Evolutionary conservation across 2,113 vertebrate species (phyloP).

Genomic region (Seriola aureovittata): DNA sequence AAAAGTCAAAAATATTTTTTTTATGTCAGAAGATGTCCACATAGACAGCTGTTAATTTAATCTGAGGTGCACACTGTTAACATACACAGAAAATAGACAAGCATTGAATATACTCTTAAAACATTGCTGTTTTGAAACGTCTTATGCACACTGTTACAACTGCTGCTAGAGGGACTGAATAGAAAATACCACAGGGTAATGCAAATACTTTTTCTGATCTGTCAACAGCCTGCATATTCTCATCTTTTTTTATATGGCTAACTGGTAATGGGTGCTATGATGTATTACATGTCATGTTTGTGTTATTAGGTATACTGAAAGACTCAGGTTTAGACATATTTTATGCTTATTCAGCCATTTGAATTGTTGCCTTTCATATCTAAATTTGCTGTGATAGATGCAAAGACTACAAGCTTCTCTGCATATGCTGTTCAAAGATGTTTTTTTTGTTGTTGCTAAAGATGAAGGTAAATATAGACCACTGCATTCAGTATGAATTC

Average conservation of each 20-base stretch:
- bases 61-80: not conserved
- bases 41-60: not conserved
- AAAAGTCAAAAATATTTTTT: not conserved
- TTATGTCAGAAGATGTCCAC: not conserved
- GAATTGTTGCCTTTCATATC: conserved; percentile 93
- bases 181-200: conserved; percentile 72
- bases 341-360: conserved; percentile 98
- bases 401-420: conserved; percentile 86
- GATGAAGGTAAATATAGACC: conserved; percentile 31
- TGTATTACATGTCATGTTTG: conserved; percentile 92
- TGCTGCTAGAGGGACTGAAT: conserved; percentile 56
- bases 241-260: conserved; percentile 83
- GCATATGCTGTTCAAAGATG: conserved; percentile 69
- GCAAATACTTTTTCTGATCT: conserved; percentile 75
- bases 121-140: conserved; percentile 1
- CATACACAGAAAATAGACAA: not conserved
- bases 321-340: conserved; percentile 75
- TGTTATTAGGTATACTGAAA: conserved; percentile 87
- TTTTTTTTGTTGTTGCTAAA: conserved; percentile 12
- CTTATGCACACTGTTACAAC: conserved; percentile 27
- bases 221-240: conserved; percentile 71
- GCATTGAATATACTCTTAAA: conserved; percentile 6
- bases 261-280: conserved; percentile 91
- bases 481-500: not conserved
- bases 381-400: conserved; percentile 92